Evolutionary conservation across 2,888 invertebrate genomes (phyloP).

Genomic region (Caenorhabditis panamensis): DNA sequence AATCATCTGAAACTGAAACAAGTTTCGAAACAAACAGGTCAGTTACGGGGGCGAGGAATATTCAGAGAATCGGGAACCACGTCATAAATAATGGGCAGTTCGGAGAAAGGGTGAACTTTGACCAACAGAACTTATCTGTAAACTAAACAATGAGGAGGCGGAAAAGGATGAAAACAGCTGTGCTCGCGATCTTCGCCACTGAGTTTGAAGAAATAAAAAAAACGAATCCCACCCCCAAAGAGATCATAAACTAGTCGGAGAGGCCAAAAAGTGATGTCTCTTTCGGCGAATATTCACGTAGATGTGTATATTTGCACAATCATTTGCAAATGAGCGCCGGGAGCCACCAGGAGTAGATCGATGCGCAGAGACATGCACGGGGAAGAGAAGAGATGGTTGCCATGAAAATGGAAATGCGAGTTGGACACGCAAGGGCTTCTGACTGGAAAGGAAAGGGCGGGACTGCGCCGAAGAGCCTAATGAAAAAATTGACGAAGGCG

Average conservation of each 20-base stretch:
- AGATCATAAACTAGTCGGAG: conserved; percentile 38
- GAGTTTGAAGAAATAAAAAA: neutral
- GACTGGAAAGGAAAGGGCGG: conserved; percentile 9
- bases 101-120: neutral
- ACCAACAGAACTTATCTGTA: neutral
- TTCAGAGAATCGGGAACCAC: too few relatives aligned
- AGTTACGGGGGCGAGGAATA: too few relatives aligned
- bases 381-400: conserved; percentile 29
- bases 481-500: conserved; percentile 54
- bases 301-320: conserved; percentile 29
- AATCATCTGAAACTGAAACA: too few relatives aligned
- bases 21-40: too few relatives aligned
- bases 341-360: conserved; percentile 2
- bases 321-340: conserved; percentile 18
- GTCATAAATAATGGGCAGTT: too few relatives aligned
- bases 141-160: neutral
- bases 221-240: conserved; percentile 1
- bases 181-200: neutral
- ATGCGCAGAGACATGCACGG: conserved; percentile 8
- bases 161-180: neutral
- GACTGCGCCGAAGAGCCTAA: conserved; percentile 10
- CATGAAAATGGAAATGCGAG: conserved; percentile 40
- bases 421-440: conserved; percentile 25
- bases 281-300: conserved; percentile 9
- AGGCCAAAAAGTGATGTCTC: conserved; percentile 32